phyloP scores from a whole-genome alignment of 2,888 invertebrate genomes.

The Melanchra persicariae region DNA sequence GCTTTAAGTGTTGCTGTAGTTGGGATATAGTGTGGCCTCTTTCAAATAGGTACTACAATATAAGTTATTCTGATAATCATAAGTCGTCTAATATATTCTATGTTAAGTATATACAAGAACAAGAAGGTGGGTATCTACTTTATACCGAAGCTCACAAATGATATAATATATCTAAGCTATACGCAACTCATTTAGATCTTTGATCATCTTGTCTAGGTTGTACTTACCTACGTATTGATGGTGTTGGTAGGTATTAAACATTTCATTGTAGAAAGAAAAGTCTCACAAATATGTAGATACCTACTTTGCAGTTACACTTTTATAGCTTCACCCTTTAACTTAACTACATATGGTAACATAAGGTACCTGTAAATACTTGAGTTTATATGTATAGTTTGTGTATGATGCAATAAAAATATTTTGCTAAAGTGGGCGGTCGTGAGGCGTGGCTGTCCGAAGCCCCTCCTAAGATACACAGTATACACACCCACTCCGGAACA shows the following conservation, averaged over 20 bases:
- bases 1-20: too few relatives aligned
- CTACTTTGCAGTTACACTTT: constrained; percentile 11
- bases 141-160: too few relatives aligned
- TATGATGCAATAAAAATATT: constrained; percentile 57
- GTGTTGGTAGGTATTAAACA: neutral
- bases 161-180: too few relatives aligned
- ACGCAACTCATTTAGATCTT: neutral
- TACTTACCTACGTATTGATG: neutral
- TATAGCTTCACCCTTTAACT: constrained; percentile 28
- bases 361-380: constrained; percentile 38
- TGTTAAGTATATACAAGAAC: too few relatives aligned
- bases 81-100: too few relatives aligned
- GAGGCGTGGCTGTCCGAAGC: constrained; percentile 78
- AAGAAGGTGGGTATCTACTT: neutral
- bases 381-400: constrained; percentile 56
- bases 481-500: constrained; percentile 75
- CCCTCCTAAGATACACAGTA: constrained; percentile 74
- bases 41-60: too few relatives aligned
- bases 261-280: neutral
- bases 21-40: too few relatives aligned
- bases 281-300: neutral
- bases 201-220: neutral
- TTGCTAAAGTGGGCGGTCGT: constrained; percentile 70
- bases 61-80: too few relatives aligned
- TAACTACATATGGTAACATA: constrained; percentile 33